Conservation (phyloP, 2,113 vertebrate genomes). For the Indicator maculatus region DNA sequence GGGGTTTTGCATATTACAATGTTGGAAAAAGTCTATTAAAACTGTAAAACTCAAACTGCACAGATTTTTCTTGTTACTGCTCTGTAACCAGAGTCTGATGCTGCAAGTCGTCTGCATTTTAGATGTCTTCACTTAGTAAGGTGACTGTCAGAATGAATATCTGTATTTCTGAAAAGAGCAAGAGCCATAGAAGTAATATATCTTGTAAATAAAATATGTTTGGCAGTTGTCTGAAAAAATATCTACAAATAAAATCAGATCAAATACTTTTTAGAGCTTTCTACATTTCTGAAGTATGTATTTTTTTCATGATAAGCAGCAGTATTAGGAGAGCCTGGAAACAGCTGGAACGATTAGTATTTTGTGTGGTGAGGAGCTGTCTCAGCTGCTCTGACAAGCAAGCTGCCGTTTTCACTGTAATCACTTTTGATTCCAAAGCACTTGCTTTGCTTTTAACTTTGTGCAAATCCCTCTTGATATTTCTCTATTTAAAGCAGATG, state of each 20-base stretch:
- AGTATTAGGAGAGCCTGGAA: conserved; percentile 19
- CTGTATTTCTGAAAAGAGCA: neutral
- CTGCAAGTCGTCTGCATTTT: neutral
- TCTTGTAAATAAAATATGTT: conserved; percentile 5
- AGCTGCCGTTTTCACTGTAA: conserved; percentile 56
- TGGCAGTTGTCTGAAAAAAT: neutral
- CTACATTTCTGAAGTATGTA: neutral
- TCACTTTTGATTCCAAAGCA: conserved; percentile 45
- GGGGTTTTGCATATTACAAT: neutral
- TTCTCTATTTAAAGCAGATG: conserved; percentile 44
- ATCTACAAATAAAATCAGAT: neutral
- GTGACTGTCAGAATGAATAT: conserved; percentile 9
- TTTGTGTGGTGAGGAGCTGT: neutral
- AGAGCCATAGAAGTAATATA: neutral
- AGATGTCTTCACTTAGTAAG: neutral
- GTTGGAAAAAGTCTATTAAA: neutral
- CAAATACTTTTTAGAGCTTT: neutral
- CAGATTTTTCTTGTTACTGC: neutral
- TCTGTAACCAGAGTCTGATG: neutral
- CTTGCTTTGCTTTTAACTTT: conserved; percentile 58
- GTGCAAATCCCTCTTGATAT: conserved; percentile 53
- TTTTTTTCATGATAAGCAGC: neutral
- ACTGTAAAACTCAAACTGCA: neutral
- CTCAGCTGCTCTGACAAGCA: conserved; percentile 30
- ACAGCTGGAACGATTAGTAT: neutral